Percentiles rank a stretch among this genome's conserved stretches.
Conservation (phyloP, 2,113 vertebrate genomes). For the Myrmophylax atrothorax region DNA sequence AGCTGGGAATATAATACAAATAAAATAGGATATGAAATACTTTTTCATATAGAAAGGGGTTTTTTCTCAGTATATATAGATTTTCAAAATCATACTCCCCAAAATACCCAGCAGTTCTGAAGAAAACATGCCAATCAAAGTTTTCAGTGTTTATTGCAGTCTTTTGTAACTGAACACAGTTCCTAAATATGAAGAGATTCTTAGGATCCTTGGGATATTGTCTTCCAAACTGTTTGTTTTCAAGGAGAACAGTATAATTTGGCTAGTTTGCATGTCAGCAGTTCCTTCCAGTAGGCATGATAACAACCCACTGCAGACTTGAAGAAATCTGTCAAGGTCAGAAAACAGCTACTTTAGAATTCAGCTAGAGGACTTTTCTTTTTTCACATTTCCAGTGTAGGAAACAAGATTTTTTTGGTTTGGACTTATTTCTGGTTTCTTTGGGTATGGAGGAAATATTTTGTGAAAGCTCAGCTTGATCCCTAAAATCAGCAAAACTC, state of each 20-base stretch:
- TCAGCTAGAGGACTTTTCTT: not conserved
- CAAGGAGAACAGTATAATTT: not conserved
- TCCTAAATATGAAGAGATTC: not conserved
- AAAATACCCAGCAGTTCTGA: not conserved
- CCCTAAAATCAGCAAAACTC: not conserved
- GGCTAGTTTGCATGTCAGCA: not conserved
- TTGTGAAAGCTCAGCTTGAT: not conserved
- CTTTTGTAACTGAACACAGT: not conserved
- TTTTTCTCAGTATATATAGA: not conserved
- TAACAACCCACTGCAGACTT: not conserved
- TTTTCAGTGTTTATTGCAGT: not conserved
- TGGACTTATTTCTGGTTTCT: not conserved
- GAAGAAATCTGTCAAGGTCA: not conserved
- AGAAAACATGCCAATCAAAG: conserved; percentile 21
- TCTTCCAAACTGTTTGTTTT: not conserved
- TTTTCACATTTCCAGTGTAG: not conserved
- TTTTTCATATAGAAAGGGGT: not conserved
- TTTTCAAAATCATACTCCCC: not conserved
- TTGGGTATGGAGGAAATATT: not conserved
- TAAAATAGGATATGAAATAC: not conserved
- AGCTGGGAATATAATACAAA: not conserved
- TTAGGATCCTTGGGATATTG: not conserved
- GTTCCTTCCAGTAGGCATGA: not conserved
- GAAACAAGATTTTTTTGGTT: not conserved
- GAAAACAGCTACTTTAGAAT: not conserved